Conservation (phyloP, 2,113 vertebrate genomes). For the Poicephalus gulielmi region DNA sequence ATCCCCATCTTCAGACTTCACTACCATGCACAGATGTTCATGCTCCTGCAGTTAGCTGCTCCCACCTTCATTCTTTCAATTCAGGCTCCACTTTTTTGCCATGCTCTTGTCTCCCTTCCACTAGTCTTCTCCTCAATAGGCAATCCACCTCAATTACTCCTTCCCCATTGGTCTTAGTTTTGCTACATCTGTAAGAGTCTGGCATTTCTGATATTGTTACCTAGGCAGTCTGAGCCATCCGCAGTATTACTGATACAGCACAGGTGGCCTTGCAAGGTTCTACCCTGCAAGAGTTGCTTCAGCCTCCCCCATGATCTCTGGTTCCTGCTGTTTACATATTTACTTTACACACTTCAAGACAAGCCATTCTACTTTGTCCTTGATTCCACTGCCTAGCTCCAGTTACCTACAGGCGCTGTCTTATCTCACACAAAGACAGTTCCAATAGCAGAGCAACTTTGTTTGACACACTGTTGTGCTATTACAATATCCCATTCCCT, state of each 20-base stretch:
- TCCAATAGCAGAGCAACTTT: not conserved
- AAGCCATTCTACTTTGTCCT: not conserved
- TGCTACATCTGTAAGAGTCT: not conserved
- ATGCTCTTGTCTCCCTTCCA: not conserved
- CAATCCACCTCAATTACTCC: not conserved
- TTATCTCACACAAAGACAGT: not conserved
- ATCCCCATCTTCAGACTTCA: not conserved
- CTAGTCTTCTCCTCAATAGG: not conserved
- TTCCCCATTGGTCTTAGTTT: not conserved
- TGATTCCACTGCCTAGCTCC: not conserved
- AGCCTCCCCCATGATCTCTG: not conserved
- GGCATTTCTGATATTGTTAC: fast-evolving
- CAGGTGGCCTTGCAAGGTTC: not conserved
- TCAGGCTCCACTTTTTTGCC: not conserved
- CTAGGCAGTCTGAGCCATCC: not conserved
- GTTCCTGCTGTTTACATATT: not conserved
- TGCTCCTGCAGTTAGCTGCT: not conserved
- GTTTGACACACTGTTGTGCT: not conserved
- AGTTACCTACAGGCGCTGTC: not conserved
- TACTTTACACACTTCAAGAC: not conserved
- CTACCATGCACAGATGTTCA: not conserved
- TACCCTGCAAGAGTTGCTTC: not conserved
- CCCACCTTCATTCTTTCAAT: not conserved
- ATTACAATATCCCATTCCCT: not conserved
- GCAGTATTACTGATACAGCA: not conserved